Percentiles rank a stretch among this genome's conserved stretches.
Conservation (phyloP, 1,140 invertebrate genomes). For the Rhyzopertha dominica region DNA sequence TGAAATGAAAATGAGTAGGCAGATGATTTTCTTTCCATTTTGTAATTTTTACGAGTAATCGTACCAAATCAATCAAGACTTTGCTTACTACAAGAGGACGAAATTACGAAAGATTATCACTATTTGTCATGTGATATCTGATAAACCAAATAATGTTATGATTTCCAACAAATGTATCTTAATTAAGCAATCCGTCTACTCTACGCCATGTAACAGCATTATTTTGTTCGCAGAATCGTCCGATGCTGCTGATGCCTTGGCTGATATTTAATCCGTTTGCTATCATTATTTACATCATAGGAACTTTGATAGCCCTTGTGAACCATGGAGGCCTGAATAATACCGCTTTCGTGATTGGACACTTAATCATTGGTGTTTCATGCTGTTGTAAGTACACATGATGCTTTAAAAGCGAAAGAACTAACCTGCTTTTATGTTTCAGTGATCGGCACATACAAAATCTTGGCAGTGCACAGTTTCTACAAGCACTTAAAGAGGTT, state of each 20-base stretch:
- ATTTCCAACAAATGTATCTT: too few species aligned
- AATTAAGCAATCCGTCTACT: too few species aligned
- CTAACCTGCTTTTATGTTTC: conserved; percentile 19
- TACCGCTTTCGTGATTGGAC: conserved; percentile 30
- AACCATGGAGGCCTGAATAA: conserved; percentile 29
- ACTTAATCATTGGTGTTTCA: conserved; percentile 25
- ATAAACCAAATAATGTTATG: too few species aligned
- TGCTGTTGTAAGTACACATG: conserved; percentile 27
- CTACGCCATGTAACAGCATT: too few species aligned
- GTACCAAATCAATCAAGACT: too few species aligned
- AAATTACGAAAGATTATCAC: too few species aligned
- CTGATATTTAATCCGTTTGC: conserved; percentile 32
- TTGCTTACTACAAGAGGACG: too few species aligned
- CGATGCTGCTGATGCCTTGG: conserved; percentile 36
- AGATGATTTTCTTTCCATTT: too few species aligned
- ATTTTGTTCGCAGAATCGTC: too few species aligned
- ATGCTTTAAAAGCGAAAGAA: conserved; percentile 1
- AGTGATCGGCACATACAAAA: conserved; percentile 27
- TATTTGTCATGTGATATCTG: too few species aligned
- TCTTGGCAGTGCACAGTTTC: conserved; percentile 25
- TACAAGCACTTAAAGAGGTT: conserved; percentile 27
- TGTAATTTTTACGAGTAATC: too few species aligned
- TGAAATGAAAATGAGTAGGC: too few species aligned
- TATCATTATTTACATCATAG: conserved; percentile 29
- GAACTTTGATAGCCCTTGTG: conserved; percentile 32